Conservation (phyloP, 2,797 vertebrate genomes). For the Hydrolagus colliei region DNA sequence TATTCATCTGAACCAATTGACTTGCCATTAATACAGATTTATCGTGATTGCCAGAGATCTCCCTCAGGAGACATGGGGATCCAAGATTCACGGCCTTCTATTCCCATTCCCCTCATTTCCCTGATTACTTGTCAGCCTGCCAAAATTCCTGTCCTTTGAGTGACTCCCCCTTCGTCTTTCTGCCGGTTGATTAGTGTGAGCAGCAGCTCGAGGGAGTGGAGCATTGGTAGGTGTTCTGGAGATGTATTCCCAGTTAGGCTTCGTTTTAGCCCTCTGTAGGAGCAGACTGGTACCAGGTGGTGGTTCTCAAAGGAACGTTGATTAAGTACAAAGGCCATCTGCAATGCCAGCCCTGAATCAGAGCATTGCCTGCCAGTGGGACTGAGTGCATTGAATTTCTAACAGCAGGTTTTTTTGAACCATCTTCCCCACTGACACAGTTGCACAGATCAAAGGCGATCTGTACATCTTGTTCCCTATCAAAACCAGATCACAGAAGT, state of each 20-base stretch:
- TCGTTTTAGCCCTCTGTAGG: not conserved
- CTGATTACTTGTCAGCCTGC: not conserved
- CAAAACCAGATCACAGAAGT: no score
- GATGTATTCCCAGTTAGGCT: not conserved
- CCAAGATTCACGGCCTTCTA: not conserved
- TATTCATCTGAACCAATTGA: not conserved
- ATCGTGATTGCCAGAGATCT: not conserved
- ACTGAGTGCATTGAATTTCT: not conserved
- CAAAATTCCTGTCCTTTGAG: not conserved
- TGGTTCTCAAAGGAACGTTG: not conserved
- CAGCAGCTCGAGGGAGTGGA: not conserved
- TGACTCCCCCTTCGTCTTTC: not conserved
- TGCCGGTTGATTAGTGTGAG: not conserved
- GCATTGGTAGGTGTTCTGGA: not conserved
- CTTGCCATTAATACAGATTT: not conserved
- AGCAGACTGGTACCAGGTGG: not conserved
- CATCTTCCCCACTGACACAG: no score
- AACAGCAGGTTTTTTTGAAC: no score
- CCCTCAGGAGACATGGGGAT: not conserved
- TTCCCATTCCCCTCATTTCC: slow-evolving; percentile 3
- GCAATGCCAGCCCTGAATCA: not conserved
- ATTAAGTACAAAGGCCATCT: not conserved
- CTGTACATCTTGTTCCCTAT: no score
- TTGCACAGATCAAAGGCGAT: no score
- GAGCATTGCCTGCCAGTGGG: not conserved